Percentiles rank a stretch among this genome's conserved stretches.
Conservation (phyloP, 2,113 vertebrate species). For the Cephalophus harveyi region DNA sequence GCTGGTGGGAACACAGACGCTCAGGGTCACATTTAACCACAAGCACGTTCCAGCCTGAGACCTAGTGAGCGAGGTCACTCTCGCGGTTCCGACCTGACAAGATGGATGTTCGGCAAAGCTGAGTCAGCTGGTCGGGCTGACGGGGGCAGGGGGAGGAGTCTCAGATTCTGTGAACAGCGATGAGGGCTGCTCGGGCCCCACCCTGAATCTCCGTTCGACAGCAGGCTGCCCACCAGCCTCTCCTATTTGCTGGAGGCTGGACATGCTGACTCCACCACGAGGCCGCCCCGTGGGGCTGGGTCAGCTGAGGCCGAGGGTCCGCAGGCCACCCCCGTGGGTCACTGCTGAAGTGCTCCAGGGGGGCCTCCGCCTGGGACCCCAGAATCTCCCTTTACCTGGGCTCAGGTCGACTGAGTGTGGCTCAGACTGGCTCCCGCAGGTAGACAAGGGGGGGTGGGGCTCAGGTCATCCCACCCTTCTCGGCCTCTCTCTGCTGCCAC, state of each 20-base stretch:
- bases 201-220: fast-evolving
- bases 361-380: not conserved
- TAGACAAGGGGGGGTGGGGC: not conserved
- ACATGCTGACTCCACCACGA: too few relatives aligned
- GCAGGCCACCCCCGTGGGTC: too few relatives aligned
- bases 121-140: not conserved
- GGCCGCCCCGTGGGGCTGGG: too few relatives aligned
- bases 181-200: not conserved
- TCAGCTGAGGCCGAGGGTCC: not conserved
- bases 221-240: not conserved
- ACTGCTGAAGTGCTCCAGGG: not conserved
- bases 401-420: not conserved
- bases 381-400: not conserved
- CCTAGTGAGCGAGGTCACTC: not conserved
- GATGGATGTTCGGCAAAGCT: not conserved
- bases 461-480: too few relatives aligned
- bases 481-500: not conserved
- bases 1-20: fast-evolving
- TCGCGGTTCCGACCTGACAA: not conserved
- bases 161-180: not conserved
- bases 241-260: not conserved
- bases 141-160: not conserved
- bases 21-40: not conserved
- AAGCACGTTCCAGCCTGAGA: too few relatives aligned
- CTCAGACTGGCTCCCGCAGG: not conserved